Evolutionary conservation across 2,113 vertebrate genomes (phyloP).

Genomic region (Elachura formosa): DNA sequence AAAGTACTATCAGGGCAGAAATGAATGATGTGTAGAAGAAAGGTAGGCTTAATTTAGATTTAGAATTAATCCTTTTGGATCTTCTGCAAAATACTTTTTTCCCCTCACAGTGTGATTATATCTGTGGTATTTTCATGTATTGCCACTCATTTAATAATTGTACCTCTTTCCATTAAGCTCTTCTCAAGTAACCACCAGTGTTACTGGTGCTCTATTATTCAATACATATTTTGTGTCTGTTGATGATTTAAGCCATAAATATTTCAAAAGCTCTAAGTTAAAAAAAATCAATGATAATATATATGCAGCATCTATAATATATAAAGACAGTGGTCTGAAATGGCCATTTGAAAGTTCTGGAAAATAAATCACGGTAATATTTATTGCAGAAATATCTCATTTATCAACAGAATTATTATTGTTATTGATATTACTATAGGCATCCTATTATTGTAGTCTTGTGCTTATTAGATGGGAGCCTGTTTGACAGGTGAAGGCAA

Average conservation of each 20-base stretch:
- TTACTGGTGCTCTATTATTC: neutral
- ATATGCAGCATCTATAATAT: neutral
- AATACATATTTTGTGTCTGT: neutral
- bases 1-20: neutral
- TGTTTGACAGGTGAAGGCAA: neutral
- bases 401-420: neutral
- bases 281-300: neutral
- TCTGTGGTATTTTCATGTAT: neutral
- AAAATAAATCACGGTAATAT: neutral
- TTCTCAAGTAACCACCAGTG: neutral
- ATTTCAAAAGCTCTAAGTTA: neutral
- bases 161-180: neutral
- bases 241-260: neutral
- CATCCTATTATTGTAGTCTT: neutral
- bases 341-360: neutral
- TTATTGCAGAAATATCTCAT: slow-evolving; percentile 3
- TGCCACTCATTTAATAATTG: neutral
- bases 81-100: neutral
- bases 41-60: neutral
- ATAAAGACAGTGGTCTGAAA: neutral
- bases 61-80: neutral
- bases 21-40: neutral
- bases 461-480: neutral
- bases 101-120: neutral
- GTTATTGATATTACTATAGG: neutral